Base-by-base conservation (phyloP, 2,888 invertebrate genomes). In the Theretra japonica region DNA sequence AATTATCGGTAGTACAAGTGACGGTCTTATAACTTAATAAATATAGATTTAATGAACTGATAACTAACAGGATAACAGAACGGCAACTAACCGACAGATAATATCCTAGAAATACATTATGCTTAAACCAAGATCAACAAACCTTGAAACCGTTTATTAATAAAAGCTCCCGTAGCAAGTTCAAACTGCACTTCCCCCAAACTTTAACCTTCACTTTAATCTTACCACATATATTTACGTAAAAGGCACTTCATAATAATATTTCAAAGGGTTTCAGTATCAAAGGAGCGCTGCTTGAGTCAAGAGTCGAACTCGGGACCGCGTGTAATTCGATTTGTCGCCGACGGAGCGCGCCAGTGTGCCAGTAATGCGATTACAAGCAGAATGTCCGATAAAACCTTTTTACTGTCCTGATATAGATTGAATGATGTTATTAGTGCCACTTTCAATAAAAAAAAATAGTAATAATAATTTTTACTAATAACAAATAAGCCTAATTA, bases 301-400 rank as follows among this genome's bases (percentile, higher is more conserved):
- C 82, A 79, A 79, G 85, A 86, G 78, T 84, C 82, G 76, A 84
- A 86, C 83, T 78, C 84, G 80, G 82, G 81, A 83, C 82, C 82
- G 83, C 82, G 83, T 82, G 79, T 88, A 90, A 90, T 89, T 87
- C 82, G 80, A 90, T 90, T 90, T 87, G 76, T 80, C 78, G 75
- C 60, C 65, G 25, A 79, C 80, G 79, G 80, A 80, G 80, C 83
- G 79, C 77, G 79, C 81, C 75, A 82, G 83, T 84, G 83, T 83
- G 74, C 82, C 80, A 73, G 78, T 88, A 89, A 89, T 84, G 78
- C 76, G 78, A 86, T 86, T 86, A 75, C 76, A 73, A 73, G 75
- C 53, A 19, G 56, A 56, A 71, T 65, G 62, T 71, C 70, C 65
- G 56, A 59, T 58, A 70, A 69, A 69, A 69, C 19, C 41, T 62